Percentiles rank a stretch among this genome's conserved stretches.
Conservation (phyloP, 2,113 vertebrate species). For the Antechinus stuartii region DNA sequence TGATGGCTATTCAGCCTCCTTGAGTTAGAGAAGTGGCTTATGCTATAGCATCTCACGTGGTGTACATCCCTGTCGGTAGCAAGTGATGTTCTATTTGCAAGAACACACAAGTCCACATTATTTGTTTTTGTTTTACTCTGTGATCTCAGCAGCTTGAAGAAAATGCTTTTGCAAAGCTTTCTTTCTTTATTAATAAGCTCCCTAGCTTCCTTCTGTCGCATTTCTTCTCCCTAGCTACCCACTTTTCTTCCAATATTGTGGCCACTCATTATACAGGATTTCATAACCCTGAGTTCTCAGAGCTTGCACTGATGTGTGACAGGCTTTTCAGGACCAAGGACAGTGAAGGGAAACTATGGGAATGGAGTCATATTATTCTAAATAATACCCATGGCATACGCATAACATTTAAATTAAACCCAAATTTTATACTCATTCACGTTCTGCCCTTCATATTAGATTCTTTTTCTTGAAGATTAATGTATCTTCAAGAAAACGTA, state of each 20-base stretch:
- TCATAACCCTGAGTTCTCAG: conserved; percentile 14
- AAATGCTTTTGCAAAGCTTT: background rate
- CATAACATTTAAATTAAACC: background rate
- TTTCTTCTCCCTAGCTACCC: background rate
- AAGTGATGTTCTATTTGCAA: background rate
- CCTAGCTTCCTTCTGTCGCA: background rate
- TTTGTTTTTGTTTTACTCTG: background rate
- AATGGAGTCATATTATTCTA: background rate
- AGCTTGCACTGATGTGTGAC: background rate
- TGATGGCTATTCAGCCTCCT: background rate
- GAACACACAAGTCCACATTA: background rate
- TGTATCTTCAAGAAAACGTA: conserved; percentile 23
- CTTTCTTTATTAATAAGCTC: conserved; percentile 25
- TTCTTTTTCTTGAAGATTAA: background rate
- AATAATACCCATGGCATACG: background rate
- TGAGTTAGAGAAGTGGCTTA: background rate
- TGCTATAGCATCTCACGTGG: background rate
- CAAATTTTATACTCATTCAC: background rate
- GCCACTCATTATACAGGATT: conserved; percentile 21
- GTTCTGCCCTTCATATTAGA: background rate
- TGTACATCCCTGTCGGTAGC: background rate
- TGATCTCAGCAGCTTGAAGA: background rate
- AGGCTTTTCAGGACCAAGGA: background rate
- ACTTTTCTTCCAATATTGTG: conserved; percentile 14
- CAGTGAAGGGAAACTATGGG: background rate